A percentile compares a stretch with the other conserved stretches of the same genome.
These are phyloP conservation scores for Dreissena rostriformis DNA, from an alignment of 1,140 invertebrate species.

Conservation along the genomic window DNA sequence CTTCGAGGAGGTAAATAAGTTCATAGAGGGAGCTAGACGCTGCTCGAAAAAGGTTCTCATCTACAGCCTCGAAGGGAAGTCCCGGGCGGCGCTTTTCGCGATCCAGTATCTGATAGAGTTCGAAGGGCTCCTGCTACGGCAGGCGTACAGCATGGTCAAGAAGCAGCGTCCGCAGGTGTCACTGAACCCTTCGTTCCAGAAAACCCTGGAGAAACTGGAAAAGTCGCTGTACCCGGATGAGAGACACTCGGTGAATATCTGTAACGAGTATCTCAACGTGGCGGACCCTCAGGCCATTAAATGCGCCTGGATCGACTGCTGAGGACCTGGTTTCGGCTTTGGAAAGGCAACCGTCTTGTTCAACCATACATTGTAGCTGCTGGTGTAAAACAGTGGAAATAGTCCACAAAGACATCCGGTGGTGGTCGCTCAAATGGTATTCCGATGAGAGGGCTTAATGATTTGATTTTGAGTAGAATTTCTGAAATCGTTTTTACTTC, in stretches of 20 bases:
- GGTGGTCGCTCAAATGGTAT: too few species aligned
- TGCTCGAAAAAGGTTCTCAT: conserved; percentile 70
- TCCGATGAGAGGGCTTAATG: too few species aligned
- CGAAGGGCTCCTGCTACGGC: conserved; percentile 65
- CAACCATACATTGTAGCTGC: too few species aligned
- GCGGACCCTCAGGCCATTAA: conserved; percentile 69
- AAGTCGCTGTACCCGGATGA: conserved; percentile 64
- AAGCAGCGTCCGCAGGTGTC: conserved; percentile 67
- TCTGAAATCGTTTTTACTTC: too few species aligned
- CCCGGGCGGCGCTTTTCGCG: conserved; percentile 70
- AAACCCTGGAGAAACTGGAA: conserved; percentile 64
- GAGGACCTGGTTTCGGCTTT: background rate
- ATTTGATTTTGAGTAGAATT: too few species aligned
- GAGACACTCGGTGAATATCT: conserved; percentile 66
- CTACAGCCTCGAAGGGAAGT: conserved; percentile 75
- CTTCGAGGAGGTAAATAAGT: conserved; percentile 75
- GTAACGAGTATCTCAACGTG: conserved; percentile 69
- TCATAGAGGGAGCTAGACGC: conserved; percentile 73
- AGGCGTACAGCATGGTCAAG: conserved; percentile 70
- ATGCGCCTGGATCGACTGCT: conserved; percentile 69
- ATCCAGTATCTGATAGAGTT: conserved; percentile 77
- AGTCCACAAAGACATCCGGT: too few species aligned
- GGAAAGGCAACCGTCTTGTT: too few species aligned
- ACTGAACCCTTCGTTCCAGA: conserved; percentile 70
- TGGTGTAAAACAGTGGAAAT: too few species aligned